These are phyloP conservation scores for Mesocentrotus franciscanus DNA, from an alignment of 53 echinoderm and acorn worm genomes.

Conservation along the genomic window DNA sequence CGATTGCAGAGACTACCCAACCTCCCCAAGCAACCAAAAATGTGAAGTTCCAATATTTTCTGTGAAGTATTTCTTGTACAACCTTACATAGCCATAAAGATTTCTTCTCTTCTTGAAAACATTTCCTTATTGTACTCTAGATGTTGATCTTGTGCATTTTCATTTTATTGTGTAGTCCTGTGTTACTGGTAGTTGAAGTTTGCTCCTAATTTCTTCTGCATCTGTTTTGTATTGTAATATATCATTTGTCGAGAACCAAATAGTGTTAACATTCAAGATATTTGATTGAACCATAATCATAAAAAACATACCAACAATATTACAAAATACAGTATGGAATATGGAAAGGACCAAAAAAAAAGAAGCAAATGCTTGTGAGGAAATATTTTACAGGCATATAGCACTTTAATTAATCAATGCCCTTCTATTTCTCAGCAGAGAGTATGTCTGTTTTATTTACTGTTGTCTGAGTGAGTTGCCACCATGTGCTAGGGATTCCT, in stretches of 20 bases:
- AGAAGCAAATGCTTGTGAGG: too few relatives aligned
- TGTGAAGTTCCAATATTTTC: slow-evolving; percentile 4
- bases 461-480: too few relatives aligned
- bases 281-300: too few relatives aligned
- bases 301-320: too few relatives aligned
- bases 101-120: not conserved
- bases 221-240: not conserved
- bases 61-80: not conserved
- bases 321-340: too few relatives aligned
- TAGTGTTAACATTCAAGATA: too few relatives aligned
- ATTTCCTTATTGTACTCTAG: not conserved
- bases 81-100: not conserved
- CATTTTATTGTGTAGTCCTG: not conserved
- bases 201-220: not conserved
- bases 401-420: too few relatives aligned
- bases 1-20: slow-evolving; percentile 5
- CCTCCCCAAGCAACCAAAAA: not conserved
- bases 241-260: not conserved
- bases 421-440: too few relatives aligned
- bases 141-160: not conserved
- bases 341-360: too few relatives aligned
- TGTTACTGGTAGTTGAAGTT: not conserved
- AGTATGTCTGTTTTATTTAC: too few relatives aligned
- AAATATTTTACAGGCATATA: too few relatives aligned
- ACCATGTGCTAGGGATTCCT: too few relatives aligned